Conservation (phyloP, 2,888 invertebrate species). For the Platycheirus rosarum region DNA sequence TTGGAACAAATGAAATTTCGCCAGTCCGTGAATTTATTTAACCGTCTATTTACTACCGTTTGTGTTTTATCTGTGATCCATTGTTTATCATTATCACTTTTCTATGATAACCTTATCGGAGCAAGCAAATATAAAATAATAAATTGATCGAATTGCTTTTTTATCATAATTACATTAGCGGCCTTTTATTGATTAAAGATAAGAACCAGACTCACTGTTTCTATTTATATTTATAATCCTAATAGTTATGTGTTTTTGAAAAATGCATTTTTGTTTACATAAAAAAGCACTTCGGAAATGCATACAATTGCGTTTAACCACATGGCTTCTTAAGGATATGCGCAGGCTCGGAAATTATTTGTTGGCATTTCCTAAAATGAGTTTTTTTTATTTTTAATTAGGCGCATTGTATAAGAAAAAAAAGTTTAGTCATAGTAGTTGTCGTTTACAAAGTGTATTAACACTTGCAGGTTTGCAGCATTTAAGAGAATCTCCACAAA, state of each 20-base stretch:
- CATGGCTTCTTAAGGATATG: conserved; percentile 32
- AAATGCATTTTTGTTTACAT: conserved; percentile 28
- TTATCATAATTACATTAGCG: background rate
- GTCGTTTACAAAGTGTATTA: background rate
- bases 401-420: too few species aligned
- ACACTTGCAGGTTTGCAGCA: background rate
- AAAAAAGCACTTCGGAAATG: conserved; percentile 10
- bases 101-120: too few species aligned
- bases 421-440: background rate
- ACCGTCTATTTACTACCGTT: too few species aligned
- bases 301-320: background rate
- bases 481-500: background rate
- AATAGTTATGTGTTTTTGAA: background rate
- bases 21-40: too few species aligned
- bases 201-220: background rate
- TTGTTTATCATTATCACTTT: too few species aligned
- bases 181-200: conserved; percentile 1
- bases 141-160: background rate
- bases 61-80: too few species aligned
- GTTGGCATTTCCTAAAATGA: background rate
- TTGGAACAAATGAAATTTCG: too few species aligned
- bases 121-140: background rate
- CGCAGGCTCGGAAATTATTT: conserved; percentile 44
- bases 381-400: too few species aligned
- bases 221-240: background rate